Base-by-base conservation (phyloP, 1,140 invertebrate species). In the Eriosoma lanigerum region DNA sequence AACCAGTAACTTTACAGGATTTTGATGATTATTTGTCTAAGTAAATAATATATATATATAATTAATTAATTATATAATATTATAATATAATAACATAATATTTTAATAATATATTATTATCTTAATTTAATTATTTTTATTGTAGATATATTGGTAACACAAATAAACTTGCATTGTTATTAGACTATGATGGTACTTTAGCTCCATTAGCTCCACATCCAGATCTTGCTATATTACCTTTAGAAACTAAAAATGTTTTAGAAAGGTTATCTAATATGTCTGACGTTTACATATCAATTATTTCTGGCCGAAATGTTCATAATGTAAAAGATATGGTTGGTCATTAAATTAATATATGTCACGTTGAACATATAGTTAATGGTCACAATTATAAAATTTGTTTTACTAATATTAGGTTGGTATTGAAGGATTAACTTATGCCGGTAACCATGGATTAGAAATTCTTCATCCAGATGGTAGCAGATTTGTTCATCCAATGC, bases 401-500 rank as follows among this genome's bases (percentile, higher is more conserved):
- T 82, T 64, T 81, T 29, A 66, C 26, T 50, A 26, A 54, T 4
- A 12, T 58, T 82, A 89, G 89, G 90, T 96, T 38, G 93, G 93
- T 1, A 95, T 95, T 82, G 92, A 94, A 81, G 92, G 93, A 21
- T 85, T 87, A 48, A 82, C 81, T 32, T 82, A 82, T 72, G 81
- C 94, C 1, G 94, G 94, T 48, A 96, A 93, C 86, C 94, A 96
- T 85, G 95, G 94, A n/a, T 85, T 96, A 72, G 94, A 96, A 86
- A 95, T 96, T 84, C 85, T 94, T 60, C 94, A 96, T 87, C 94
- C 94, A 0, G 94, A 96, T 85, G 94, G 94, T 48, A 95, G 93
- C 81, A 94, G 94, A 85, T 96, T 96, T 84, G 93, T 95, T 1
- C 94, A 96, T 87, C 94, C 94, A 1, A 94, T 96, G 91, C 94